These are phyloP conservation scores for Emydoidea blandingii DNA, from an alignment of 2,797 vertebrate genomes.

Conservation along the genomic window DNA sequence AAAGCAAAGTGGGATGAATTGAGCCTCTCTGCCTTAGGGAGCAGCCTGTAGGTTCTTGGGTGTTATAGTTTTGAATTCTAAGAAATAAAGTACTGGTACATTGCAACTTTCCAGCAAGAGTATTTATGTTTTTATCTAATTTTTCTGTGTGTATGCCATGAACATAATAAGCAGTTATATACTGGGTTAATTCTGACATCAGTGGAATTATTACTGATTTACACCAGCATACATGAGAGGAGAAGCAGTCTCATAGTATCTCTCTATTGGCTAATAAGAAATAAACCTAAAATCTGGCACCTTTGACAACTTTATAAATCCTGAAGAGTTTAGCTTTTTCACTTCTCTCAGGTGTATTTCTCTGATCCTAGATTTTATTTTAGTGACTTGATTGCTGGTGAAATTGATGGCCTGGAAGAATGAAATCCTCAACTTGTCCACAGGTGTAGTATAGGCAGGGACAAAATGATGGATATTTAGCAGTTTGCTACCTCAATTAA, in stretches of 20 bases:
- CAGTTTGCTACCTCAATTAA: constrained; percentile 35
- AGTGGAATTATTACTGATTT: background rate
- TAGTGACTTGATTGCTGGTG: background rate
- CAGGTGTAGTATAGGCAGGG: constrained; percentile 30
- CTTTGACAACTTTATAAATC: background rate
- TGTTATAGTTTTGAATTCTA: background rate
- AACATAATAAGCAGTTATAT: background rate
- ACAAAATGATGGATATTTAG: background rate
- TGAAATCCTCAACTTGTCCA: background rate
- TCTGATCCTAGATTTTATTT: background rate
- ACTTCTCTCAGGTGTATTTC: constrained; percentile 20
- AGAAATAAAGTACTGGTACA: background rate
- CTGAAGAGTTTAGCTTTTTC: background rate
- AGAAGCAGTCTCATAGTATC: fast-evolving
- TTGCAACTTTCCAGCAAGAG: background rate
- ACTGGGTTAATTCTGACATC: background rate
- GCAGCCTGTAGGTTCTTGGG: background rate
- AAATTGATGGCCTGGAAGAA: constrained; percentile 14
- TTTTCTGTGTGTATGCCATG: background rate
- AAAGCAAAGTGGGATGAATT: background rate
- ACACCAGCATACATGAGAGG: fast-evolving
- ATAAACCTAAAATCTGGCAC: background rate
- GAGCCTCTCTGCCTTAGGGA: background rate
- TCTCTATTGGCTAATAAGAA: background rate
- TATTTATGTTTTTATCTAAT: background rate